Percentiles rank a stretch among this genome's conserved stretches.
Evolutionary conservation across 2,888 invertebrate genomes (phyloP).

Genomic region (Acronicta psi): DNA sequence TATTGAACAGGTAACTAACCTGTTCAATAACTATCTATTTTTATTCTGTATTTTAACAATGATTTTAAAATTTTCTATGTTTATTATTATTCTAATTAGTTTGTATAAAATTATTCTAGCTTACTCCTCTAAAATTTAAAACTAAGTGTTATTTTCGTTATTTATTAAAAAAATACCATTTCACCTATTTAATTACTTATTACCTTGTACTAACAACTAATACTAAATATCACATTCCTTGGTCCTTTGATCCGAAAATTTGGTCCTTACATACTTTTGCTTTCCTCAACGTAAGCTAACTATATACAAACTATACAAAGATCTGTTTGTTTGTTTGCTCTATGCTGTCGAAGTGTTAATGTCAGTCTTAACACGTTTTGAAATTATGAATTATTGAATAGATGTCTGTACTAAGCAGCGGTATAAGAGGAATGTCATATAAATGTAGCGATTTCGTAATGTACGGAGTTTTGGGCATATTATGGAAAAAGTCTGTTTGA

Average conservation of each 20-base stretch:
- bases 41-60: no score
- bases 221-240: neutral
- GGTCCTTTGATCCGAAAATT: neutral
- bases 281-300: slow-evolving; percentile 43
- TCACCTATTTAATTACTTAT: no score
- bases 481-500: slow-evolving; percentile 1
- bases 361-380: slow-evolving; percentile 79
- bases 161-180: no score
- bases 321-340: slow-evolving; percentile 76
- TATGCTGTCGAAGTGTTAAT: slow-evolving; percentile 78
- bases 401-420: slow-evolving; percentile 63
- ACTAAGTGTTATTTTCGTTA: no score
- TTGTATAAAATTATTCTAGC: no score
- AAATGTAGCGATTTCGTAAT: slow-evolving; percentile 45
- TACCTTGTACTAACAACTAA: no score
- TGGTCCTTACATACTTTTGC: neutral
- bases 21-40: neutral
- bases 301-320: slow-evolving; percentile 38
- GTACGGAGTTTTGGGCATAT: slow-evolving; percentile 3
- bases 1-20: no score
- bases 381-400: slow-evolving; percentile 83
- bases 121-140: no score
- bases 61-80: no score
- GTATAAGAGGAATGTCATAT: slow-evolving; percentile 59
- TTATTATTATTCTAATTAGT: no score